These are phyloP conservation scores for Dryobotodes eremita DNA, from an alignment of 2,888 invertebrate species.

Conservation along the genomic window DNA sequence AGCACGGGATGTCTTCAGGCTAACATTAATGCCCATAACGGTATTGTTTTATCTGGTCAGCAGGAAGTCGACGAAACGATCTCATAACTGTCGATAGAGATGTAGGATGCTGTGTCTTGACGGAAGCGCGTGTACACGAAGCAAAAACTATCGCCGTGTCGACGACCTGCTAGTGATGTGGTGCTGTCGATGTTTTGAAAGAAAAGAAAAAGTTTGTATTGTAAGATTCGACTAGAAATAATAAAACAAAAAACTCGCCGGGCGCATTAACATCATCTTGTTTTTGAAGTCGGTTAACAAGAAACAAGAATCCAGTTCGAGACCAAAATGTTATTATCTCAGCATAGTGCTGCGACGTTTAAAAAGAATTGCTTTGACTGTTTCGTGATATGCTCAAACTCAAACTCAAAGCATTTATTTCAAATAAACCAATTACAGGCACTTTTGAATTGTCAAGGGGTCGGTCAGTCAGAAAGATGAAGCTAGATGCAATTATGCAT, in stretches of 20 bases:
- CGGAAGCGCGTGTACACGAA: conserved; percentile 75
- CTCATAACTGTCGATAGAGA: conserved; percentile 64
- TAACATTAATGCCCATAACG: conserved; percentile 38
- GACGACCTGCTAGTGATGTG: conserved; percentile 64
- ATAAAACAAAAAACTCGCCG: background rate
- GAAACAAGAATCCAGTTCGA: background rate
- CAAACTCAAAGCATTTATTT: too few species aligned
- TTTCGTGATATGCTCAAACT: background rate
- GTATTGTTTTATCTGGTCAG: conserved; percentile 54
- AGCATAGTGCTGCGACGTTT: background rate
- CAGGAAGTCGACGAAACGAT: conserved; percentile 57
- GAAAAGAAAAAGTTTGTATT: background rate
- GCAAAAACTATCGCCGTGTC: conserved; percentile 78
- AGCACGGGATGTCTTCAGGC: conserved; percentile 20
- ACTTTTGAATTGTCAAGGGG: too few species aligned
- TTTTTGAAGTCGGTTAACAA: too few species aligned
- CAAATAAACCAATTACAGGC: too few species aligned
- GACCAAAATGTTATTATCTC: background rate
- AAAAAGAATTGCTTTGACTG: background rate
- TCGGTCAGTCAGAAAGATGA: too few species aligned
- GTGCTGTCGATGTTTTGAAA: background rate
- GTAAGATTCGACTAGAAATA: background rate
- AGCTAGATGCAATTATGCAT: too few species aligned
- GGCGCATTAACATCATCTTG: too few species aligned
- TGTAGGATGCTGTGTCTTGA: conserved; percentile 79